Conservation (phyloP, 35 echinoderm and acorn worm genomes). For the Acanthaster planci region DNA sequence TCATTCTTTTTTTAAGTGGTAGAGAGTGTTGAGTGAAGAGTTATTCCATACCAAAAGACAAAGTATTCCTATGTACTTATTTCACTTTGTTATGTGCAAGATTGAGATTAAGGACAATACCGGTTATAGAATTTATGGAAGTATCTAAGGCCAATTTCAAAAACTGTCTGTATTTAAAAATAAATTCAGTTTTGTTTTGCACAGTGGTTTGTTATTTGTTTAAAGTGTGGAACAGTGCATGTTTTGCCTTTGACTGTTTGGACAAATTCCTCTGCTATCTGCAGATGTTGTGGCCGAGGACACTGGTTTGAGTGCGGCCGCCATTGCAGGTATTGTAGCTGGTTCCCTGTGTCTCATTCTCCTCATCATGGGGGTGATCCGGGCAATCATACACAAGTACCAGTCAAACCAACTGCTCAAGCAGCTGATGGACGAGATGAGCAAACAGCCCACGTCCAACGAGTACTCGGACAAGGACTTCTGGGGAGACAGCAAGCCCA, state of each 20-base stretch:
- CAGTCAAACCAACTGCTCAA: constrained; percentile 30
- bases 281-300: background rate
- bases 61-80: no score
- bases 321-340: constrained; percentile 26
- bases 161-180: no score
- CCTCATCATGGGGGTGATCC: background rate
- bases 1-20: no score
- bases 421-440: constrained; percentile 33
- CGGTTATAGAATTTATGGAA: no score
- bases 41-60: no score
- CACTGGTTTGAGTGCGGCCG: constrained; percentile 17
- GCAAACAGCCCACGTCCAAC: background rate
- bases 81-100: no score
- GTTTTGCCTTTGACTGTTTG: background rate
- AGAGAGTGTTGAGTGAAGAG: no score
- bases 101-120: no score
- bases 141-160: no score
- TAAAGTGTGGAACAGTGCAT: no score
- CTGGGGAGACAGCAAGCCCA: background rate
- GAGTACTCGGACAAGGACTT: constrained; percentile 30
- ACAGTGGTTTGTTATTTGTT: no score
- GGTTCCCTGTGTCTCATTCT: constrained; percentile 15
- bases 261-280: background rate
- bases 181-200: no score
- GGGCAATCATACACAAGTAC: constrained; percentile 18